Evolutionary conservation across 2,888 invertebrate species (phyloP).

Genomic region (Liodrosophila aerea): DNA sequence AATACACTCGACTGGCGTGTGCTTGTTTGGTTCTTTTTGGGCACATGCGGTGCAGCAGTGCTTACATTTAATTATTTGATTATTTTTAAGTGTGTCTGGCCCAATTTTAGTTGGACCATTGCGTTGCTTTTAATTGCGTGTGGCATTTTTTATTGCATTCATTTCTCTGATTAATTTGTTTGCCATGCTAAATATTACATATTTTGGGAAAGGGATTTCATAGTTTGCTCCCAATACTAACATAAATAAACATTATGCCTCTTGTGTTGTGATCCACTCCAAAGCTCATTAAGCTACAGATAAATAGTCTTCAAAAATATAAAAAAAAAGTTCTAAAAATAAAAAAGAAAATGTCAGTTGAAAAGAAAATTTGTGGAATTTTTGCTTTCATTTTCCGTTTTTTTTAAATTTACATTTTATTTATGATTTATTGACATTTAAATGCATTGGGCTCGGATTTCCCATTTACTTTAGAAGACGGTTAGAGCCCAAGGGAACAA

Average conservation of each 20-base stretch:
- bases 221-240: constrained; percentile 1
- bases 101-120: constrained; percentile 43
- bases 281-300: constrained; percentile 56
- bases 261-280: constrained; percentile 58
- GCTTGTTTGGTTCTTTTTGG: constrained; percentile 1
- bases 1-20: too few species aligned
- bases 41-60: constrained; percentile 45
- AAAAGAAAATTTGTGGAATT: constrained; percentile 29
- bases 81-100: constrained; percentile 65
- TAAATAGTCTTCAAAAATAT: constrained; percentile 5
- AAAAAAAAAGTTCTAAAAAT: constrained; percentile 29
- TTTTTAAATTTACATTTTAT: too few species aligned
- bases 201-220: constrained; percentile 1
- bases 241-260: constrained; percentile 49
- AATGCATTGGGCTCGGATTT: too few species aligned
- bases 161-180: constrained; percentile 44
- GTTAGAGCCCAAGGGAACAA: constrained; percentile 9
- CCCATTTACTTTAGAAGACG: constrained; percentile 4
- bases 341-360: constrained; percentile 40
- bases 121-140: constrained; percentile 49
- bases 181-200: constrained; percentile 25
- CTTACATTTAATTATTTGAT: constrained; percentile 67
- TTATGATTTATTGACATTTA: constrained; percentile 75
- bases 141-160: constrained; percentile 52
- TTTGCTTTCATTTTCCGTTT: constrained; percentile 1